Conservation (phyloP, 35 echinoderm and acorn worm genomes). For the Apostichopus parvimensis region DNA sequence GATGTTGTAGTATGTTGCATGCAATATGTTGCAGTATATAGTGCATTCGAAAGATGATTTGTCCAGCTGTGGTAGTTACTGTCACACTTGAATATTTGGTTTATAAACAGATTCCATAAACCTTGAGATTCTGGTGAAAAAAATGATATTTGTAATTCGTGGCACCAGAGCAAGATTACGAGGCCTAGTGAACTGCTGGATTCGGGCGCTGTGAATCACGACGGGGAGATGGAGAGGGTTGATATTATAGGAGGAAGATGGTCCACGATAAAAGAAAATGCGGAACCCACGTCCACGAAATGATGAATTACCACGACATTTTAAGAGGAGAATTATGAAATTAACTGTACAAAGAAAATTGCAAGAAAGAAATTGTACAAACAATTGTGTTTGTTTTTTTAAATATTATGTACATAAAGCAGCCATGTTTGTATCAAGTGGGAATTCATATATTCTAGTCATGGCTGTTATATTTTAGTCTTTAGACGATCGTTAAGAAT, state of each 20-base stretch:
- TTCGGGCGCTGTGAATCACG: not conserved
- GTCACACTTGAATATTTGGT: no score
- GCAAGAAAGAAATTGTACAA: constrained; percentile 11
- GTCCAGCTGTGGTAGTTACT: no score
- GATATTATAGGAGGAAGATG: no score
- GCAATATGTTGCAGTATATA: no score
- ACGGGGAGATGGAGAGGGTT: not conserved
- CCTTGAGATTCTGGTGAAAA: constrained; percentile 17
- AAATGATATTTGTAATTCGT: not conserved
- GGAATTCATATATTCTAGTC: constrained; percentile 14
- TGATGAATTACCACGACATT: not conserved
- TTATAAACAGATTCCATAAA: constrained; percentile 35
- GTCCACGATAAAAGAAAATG: no score
- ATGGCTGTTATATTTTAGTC: not conserved
- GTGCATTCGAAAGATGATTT: no score
- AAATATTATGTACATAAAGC: not conserved
- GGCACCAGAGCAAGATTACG: not conserved
- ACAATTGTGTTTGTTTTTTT: not conserved
- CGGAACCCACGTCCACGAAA: not conserved
- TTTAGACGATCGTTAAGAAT: not conserved
- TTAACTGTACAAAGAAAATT: constrained; percentile 1
- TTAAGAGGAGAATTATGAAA: constrained; percentile 14
- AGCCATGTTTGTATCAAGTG: constrained; percentile 36
- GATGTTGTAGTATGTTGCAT: no score
- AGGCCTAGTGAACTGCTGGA: not conserved